A percentile compares a stretch with the other conserved stretches of the same genome.
Evolutionary conservation across 2,888 invertebrate species (phyloP).

Genomic region (Chelonus formosanus): DNA sequence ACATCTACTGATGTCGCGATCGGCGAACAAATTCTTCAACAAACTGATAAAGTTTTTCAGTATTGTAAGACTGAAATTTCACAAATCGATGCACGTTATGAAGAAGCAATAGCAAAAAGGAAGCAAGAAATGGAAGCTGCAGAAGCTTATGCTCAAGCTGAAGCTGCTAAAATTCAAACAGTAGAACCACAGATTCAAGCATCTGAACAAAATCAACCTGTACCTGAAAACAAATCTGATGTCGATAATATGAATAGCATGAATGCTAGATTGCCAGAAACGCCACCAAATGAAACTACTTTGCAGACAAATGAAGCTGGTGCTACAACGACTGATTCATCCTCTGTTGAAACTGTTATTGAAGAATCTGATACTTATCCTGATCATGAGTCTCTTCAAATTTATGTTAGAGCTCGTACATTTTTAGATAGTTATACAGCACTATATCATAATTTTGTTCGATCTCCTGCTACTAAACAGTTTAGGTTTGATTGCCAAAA

Average conservation of each 20-base stretch:
- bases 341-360: conserved; percentile 21
- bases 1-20: conserved; percentile 48
- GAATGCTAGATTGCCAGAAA: conserved; percentile 18
- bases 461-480: conserved; percentile 74
- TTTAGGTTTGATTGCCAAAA: conserved; percentile 86
- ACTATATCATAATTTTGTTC: conserved; percentile 70
- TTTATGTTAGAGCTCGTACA: conserved; percentile 69
- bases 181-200: conserved; percentile 9
- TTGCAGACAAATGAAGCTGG: not conserved
- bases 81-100: conserved; percentile 48
- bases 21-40: conserved; percentile 50
- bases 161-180: conserved; percentile 37
- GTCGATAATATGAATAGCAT: conserved; percentile 5
- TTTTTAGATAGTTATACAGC: conserved; percentile 71
- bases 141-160: conserved; percentile 48
- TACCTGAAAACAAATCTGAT: conserved; percentile 8
- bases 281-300: conserved; percentile 21
- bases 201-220: conserved; percentile 16
- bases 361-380: conserved; percentile 39
- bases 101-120: conserved; percentile 52
- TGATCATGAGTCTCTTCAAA: conserved; percentile 67
- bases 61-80: conserved; percentile 52
- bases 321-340: conserved; percentile 10
- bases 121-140: conserved; percentile 70
- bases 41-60: conserved; percentile 51